Evolutionary conservation across 2,797 vertebrate species (phyloP).

Genomic region (Anisognathus igniventris): DNA sequence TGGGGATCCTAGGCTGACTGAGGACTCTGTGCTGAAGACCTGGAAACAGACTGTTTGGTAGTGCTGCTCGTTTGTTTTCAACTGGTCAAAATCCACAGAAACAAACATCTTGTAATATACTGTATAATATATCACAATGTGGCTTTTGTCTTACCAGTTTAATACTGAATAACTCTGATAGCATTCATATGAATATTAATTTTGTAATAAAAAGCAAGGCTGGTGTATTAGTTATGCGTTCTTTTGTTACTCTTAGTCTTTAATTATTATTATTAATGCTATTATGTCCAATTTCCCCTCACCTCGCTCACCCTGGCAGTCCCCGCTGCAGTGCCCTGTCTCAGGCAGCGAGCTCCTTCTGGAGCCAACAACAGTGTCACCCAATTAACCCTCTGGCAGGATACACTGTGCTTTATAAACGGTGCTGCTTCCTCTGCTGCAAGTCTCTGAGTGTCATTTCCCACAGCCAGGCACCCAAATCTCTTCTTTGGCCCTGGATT

Average conservation of each 20-base stretch:
- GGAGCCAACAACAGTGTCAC: conserved; percentile 65
- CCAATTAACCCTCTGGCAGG: conserved; percentile 73
- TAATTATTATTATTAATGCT: conserved; percentile 56
- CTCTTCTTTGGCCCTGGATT: not conserved
- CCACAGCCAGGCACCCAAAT: not conserved
- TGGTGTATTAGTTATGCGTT: conserved; percentile 43
- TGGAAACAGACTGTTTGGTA: not conserved
- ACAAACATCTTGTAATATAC: not conserved
- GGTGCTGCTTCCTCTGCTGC: conserved; percentile 39
- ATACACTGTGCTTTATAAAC: conserved; percentile 1
- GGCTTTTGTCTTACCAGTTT: conserved; percentile 67
- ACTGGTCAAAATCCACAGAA: conserved; percentile 14
- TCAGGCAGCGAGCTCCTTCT: conserved; percentile 49
- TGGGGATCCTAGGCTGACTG: not conserved
- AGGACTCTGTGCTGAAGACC: conserved; percentile 8
- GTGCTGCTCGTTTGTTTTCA: not conserved
- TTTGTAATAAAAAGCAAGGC: conserved; percentile 51
- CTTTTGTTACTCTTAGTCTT: conserved; percentile 61
- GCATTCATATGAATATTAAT: conserved; percentile 46
- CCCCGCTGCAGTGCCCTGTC: conserved; percentile 36
- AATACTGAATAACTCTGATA: conserved; percentile 55
- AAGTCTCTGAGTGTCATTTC: not conserved
- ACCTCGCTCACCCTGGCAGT: conserved; percentile 53
- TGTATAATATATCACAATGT: conserved; percentile 15
- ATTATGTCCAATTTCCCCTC: conserved; percentile 54